Evolutionary conservation across 2,113 vertebrate genomes (phyloP), one percentile per base, ranked within the genome.

Genomic region (Anoura caudifer): DNA sequence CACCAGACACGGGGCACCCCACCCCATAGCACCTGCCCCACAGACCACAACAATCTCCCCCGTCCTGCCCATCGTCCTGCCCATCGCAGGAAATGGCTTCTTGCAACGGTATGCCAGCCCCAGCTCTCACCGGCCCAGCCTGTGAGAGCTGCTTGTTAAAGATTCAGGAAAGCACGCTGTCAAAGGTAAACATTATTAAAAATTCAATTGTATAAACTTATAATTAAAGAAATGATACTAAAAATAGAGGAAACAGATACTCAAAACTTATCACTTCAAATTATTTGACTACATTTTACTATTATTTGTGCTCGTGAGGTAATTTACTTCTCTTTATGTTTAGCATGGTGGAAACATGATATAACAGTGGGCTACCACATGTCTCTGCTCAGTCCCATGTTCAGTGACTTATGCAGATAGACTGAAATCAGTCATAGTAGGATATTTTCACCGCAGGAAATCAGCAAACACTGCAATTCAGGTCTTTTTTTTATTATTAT

Each of bases 111-210:
- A 10, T 72, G 45, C 28, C 12, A 47, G 16, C 41, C 17, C 5
- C 41, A 13, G 43, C 26, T 41, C 4, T 4, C 36, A 90, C 7
- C 15, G 56, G 77, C 6, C 6, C 47, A 4, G 47, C 47, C 22
- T 24, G 8, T 19, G 7, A 84, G 20, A 59, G 14, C 7, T 61
- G 59, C 70, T 4, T 38, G 28, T 26, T 72, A 65, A 76, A 79
- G n/a, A 20, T 24, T 85, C 36, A 80, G 31, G 52, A 92, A 91
- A 75, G 52, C 26, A 90, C 14, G 11, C 15, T 54, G 41, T 83
- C 67, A 90, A 69, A 92, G 22, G 77, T 0, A 85, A 24, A 73
- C 20, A 76, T 76, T 59, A 67, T 90, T 89, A 86, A 97, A 94
- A 84, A 41, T 80, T 90, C 79, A 93, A 50, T 24, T n/a, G 26